phyloP scores from a whole-genome alignment of 2,888 invertebrate genomes.

The Drosophila longiperda region DNA sequence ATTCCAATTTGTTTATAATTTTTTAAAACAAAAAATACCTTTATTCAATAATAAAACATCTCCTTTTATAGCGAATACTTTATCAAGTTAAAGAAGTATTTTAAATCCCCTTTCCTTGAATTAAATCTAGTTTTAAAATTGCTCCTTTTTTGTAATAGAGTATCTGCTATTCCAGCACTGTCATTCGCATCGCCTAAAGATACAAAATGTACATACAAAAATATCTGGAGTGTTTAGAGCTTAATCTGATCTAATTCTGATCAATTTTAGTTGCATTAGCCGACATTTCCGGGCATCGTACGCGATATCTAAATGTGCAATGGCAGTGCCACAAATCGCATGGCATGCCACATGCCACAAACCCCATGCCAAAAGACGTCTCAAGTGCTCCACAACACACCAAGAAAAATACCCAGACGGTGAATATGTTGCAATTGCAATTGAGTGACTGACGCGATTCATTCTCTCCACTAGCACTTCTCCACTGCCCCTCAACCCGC shows the following conservation, averaged over 20 bases:
- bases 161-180: background rate
- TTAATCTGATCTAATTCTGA: conserved; percentile 37
- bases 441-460: conserved; percentile 68
- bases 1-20: background rate
- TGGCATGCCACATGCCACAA: conserved; percentile 56
- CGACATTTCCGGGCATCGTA: conserved; percentile 46
- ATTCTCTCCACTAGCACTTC: conserved; percentile 1
- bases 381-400: conserved; percentile 60
- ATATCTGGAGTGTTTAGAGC: background rate
- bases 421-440: conserved; percentile 63
- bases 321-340: conserved; percentile 65
- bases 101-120: too few relatives aligned
- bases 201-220: background rate
- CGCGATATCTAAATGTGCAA: conserved; percentile 55
- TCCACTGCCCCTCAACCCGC: background rate
- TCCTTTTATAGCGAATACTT: background rate
- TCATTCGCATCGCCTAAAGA: background rate
- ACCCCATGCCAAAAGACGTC: conserved; percentile 63
- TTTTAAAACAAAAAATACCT: background rate
- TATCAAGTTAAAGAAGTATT: background rate
- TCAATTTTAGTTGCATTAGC: conserved; percentile 50
- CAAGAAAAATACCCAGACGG: conserved; percentile 72
- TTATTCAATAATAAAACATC: background rate
- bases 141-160: background rate
- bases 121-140: too few relatives aligned